Evolutionary conservation across 2,797 vertebrate genomes (phyloP), one percentile per base, ranked within the genome.

Genomic region (Epinephelus coioides): DNA sequence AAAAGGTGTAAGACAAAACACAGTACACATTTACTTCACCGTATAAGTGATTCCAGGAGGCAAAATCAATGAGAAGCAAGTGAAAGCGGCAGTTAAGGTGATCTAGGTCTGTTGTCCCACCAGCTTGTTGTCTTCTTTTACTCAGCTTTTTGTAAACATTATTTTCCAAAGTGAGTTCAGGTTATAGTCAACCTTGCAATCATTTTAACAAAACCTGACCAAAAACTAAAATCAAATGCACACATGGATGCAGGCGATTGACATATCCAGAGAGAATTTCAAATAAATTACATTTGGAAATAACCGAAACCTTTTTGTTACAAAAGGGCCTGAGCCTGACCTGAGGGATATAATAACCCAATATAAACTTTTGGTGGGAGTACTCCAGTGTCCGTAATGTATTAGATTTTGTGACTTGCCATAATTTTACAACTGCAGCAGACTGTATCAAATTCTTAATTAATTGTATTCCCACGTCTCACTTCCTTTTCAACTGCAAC

Each of bases 391-490:
- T 47, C 19, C 47, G 34, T 38, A 13, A n/a, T 7, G 21, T 25
- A 43, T 34, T 64, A 66, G 19, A 63, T 67, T 66, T 43, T 43
- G 2, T 10, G 40, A 43, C 21, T 15, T 27, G 18, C 1, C 5
- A 3, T 73, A 56, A 8, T 55, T 64, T 56, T 43, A 34, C 18
- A 86, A 25, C 38, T 21, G 56, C 60, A 64, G 40, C 21, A 63
- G 19, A 43, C 53, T 38, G 6, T 25, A 67, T 69, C 62, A 75
- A 83, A 11, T 21, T 65, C 10, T 12, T 44, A 78, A 71, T 75
- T 60, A 59, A 78, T 49, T 74, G 17, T 69, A 74, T 76, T 82
- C 57, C 69, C 34, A 64, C 54, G 51, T 44, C 53, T 70, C 40
- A 44, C 23, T 65, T 64, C 46, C 6, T 77, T 65, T 77, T 68